Evolutionary conservation across 2,888 invertebrate genomes (phyloP).

Genomic region (Clanis bilineata): DNA sequence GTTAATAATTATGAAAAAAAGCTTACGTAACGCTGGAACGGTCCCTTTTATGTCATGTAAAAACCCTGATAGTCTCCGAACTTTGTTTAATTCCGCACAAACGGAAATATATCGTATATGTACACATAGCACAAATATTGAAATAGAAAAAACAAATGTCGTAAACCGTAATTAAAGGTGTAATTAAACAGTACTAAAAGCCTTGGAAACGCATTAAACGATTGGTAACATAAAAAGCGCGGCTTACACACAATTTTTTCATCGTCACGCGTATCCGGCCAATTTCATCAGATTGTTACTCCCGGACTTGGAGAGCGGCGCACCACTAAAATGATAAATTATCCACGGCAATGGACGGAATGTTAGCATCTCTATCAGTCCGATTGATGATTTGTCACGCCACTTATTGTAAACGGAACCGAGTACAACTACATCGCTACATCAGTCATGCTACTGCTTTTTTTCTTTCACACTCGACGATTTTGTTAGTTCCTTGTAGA

Average conservation of each 20-base stretch:
- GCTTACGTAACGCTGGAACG: no score
- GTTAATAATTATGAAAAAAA: no score
- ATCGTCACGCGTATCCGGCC: conserved; percentile 17
- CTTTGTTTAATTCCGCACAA: no score
- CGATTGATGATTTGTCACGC: conserved; percentile 18
- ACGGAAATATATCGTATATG: background rate
- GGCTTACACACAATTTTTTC: conserved; percentile 10
- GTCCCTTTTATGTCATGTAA: no score
- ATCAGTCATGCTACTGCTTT: conserved; percentile 17
- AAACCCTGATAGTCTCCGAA: no score
- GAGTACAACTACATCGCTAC: background rate
- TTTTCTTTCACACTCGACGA: background rate
- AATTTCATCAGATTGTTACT: conserved; percentile 38
- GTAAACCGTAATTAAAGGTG: background rate
- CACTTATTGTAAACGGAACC: conserved; percentile 8
- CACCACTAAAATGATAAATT: conserved; percentile 31
- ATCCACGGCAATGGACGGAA: conserved; percentile 22
- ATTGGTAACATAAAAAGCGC: conserved; percentile 15
- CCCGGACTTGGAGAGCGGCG: conserved; percentile 36
- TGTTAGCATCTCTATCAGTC: conserved; percentile 14
- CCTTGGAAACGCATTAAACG: conserved; percentile 7
- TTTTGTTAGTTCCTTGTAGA: background rate
- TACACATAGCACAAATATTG: background rate
- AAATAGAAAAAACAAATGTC: background rate
- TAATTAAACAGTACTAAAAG: conserved; percentile 3